phyloP scores from a whole-genome alignment of 1,140 invertebrate species.

The Carposina sasakii region DNA sequence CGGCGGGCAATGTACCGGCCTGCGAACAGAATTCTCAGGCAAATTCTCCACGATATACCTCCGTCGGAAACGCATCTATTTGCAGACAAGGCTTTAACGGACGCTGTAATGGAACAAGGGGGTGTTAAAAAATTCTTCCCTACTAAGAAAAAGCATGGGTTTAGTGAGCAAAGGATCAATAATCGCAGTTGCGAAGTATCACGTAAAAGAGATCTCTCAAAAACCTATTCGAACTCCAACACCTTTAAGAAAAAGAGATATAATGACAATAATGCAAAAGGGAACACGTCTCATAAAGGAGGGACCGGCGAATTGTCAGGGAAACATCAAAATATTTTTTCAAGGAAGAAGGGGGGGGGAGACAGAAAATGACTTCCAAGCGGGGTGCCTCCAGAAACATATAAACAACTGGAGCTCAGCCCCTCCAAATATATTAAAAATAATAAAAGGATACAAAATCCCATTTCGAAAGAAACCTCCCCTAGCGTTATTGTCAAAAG shows the following conservation, averaged over 20 bases:
- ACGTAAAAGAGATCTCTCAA: too few relatives aligned
- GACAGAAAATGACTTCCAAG: background rate
- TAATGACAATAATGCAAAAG: background rate
- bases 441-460: conserved; percentile 12
- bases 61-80: conserved; percentile 6
- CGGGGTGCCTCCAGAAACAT: background rate
- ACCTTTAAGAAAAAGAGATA: background rate
- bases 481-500: too few relatives aligned
- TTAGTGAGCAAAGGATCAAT: too few relatives aligned
- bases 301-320: too few relatives aligned
- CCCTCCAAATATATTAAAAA: background rate
- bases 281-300: background rate
- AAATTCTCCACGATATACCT: conserved; percentile 3
- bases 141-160: too few relatives aligned
- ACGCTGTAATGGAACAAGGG: conserved; percentile 4
- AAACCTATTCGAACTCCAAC: background rate
- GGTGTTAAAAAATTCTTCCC: conserved; percentile 9
- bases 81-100: background rate
- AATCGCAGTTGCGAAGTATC: too few relatives aligned
- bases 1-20: background rate
- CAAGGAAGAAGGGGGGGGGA: background rate
- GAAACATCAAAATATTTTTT: background rate
- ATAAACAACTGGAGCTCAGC: conserved; percentile 1
- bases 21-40: background rate
- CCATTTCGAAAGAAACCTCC: conserved; percentile 12